Evolutionary conservation across 2,888 invertebrate genomes (phyloP).

Genomic region (Watsonalla cultraria): DNA sequence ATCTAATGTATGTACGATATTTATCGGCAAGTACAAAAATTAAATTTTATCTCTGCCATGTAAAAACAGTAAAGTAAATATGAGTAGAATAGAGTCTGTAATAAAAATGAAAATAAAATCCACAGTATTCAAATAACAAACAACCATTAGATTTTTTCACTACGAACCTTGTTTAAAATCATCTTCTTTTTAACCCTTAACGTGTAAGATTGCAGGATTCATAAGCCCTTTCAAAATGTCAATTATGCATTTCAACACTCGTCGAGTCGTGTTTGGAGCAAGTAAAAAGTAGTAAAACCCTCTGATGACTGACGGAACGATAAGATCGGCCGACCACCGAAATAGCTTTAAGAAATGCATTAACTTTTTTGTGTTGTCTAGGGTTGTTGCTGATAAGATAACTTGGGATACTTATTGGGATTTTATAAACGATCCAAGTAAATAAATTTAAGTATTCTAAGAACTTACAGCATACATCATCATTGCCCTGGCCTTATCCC

Average conservation of each 20-base stretch:
- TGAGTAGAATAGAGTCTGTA: too few relatives aligned
- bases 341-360: slow-evolving; percentile 60
- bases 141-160: background rate
- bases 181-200: background rate
- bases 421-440: background rate
- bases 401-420: background rate
- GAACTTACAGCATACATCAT: too few relatives aligned
- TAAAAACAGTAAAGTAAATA: too few relatives aligned
- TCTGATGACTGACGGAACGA: slow-evolving; percentile 60
- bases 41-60: too few relatives aligned
- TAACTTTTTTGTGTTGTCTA: slow-evolving; percentile 46
- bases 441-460: too few relatives aligned
- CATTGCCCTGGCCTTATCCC: too few relatives aligned
- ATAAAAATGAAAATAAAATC: too few relatives aligned
- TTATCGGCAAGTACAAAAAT: too few relatives aligned
- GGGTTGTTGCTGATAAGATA: slow-evolving; percentile 1
- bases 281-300: slow-evolving; percentile 43
- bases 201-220: background rate
- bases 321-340: slow-evolving; percentile 58
- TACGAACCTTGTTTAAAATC: background rate
- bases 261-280: slow-evolving; percentile 14
- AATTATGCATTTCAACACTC: slow-evolving; percentile 1
- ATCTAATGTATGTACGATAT: too few relatives aligned
- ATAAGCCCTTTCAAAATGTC: background rate
- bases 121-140: too few relatives aligned